A percentile compares a stretch with the other conserved stretches of the same genome.
Evolutionary conservation across 2,113 vertebrate species (phyloP).

Genomic region (Hepsetus odoe): DNA sequence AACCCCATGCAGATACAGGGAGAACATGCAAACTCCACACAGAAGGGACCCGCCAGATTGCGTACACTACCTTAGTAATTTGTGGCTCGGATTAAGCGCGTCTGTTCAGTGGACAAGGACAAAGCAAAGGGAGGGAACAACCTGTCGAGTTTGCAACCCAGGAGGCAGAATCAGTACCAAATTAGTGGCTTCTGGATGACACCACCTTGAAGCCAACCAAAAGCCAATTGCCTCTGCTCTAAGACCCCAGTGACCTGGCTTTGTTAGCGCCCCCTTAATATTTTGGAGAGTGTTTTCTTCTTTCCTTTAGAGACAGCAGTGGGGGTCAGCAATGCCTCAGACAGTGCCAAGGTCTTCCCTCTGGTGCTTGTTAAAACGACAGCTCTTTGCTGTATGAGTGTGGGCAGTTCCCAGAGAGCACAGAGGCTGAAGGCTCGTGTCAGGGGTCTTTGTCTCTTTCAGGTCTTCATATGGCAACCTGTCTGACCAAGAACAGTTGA

Average conservation of each 20-base stretch:
- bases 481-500: slow-evolving; percentile 51
- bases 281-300: slow-evolving; percentile 21
- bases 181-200: slow-evolving; percentile 34
- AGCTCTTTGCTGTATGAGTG: slow-evolving; percentile 45
- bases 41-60: too few species aligned
- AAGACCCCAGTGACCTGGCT: slow-evolving; percentile 19
- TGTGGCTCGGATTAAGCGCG: background rate
- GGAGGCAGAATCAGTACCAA: slow-evolving; percentile 12
- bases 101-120: slow-evolving; percentile 20
- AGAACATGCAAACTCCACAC: background rate
- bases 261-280: background rate
- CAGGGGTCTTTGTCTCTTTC: slow-evolving; percentile 55
- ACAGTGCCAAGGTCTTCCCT: slow-evolving; percentile 62
- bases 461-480: slow-evolving; percentile 45
- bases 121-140: background rate
- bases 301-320: slow-evolving; percentile 23
- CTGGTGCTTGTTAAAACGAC: slow-evolving; percentile 68
- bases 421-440: slow-evolving; percentile 59
- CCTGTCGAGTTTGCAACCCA: background rate
- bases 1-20: too few species aligned
- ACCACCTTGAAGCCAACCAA: slow-evolving; percentile 16
- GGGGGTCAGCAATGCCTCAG: slow-evolving; percentile 23
- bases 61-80: background rate
- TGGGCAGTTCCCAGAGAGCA: slow-evolving; percentile 16
- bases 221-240: background rate